Base-by-base conservation (phyloP, 1,140 invertebrate genomes). In the Bombyx mandarina region DNA sequence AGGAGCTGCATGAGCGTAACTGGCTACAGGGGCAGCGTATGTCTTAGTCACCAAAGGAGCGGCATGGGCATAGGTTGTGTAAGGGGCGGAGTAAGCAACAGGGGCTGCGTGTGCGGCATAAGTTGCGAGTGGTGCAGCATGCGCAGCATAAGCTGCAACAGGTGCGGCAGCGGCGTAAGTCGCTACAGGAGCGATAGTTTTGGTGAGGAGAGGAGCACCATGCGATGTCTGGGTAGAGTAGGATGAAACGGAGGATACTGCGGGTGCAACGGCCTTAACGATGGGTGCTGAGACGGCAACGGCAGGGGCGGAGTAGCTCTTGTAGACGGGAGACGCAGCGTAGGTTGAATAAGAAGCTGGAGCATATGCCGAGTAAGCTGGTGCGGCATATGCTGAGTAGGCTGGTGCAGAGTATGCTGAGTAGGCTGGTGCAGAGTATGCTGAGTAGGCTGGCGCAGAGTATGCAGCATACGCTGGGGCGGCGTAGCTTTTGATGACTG, bases 141-240 rank as follows among this genome's bases (percentile, higher is more conserved):
- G 48, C 12, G 48, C 48, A 42, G 66, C 65, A 54, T 71, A 73
- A 9, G 66, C 51, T n/a, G 66, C 62, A 6, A 66, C 46, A 18
- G 12, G 67, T 35, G 26, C 26, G 26, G 71, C 64, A 26, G 75
- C 71, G 45, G 71, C 61, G 8, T 73, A 68, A 9, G 62, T 56
- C 2, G 63, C 47, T 7, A 69, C 49, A n/a, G 68, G 61, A 9
- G 68, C 64, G 56, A 56, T 52, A 44, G 64, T 57, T 50, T 69
- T 65, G 50, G 69, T 56, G n/a, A 57, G 54, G 9, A 59, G 35
- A 43, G 68, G 61, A 8, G 68, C 68, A 10, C 49, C 59, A 54
- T 69, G 65, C 0, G 69, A 57, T 8, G 65, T 61, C 43, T 65
- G 65, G 26, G 68, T 73, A 26, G 77, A 73, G 67, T 73, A 75